These are phyloP conservation scores for Pseudochirops corinnae DNA, from an alignment of 2,797 vertebrate genomes.

Conservation along the genomic window DNA sequence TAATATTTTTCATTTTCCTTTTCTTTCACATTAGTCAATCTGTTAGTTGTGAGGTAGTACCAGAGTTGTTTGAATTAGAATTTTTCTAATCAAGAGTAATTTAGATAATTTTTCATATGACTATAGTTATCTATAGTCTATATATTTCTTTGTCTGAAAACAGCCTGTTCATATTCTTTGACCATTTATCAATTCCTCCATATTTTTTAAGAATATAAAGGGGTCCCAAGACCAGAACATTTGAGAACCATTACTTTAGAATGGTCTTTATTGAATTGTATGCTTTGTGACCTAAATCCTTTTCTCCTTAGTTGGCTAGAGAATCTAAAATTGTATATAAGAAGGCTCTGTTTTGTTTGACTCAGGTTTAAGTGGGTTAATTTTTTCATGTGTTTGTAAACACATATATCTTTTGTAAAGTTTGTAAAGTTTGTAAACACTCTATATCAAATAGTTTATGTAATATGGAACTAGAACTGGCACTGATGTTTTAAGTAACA, in stretches of 20 bases:
- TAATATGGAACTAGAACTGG: neutral
- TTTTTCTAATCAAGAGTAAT: neutral
- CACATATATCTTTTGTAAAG: too few species aligned
- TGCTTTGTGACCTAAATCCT: neutral
- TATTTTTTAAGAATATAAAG: neutral
- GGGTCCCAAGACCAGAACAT: neutral
- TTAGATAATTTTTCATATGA: neutral
- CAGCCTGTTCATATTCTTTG: neutral
- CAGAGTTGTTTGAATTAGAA: neutral
- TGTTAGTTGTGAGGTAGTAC: neutral
- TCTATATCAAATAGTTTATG: conserved; percentile 29
- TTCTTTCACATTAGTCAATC: neutral
- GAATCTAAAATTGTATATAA: neutral
- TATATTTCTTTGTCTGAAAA: neutral
- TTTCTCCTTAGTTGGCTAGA: neutral
- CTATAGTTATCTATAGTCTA: neutral
- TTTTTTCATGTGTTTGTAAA: conserved; percentile 56
- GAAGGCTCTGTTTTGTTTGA: conserved; percentile 44
- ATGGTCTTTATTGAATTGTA: neutral
- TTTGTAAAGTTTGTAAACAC: too few species aligned
- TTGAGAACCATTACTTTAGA: neutral
- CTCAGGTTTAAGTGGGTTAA: conserved; percentile 26
- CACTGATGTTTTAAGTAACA: conserved; percentile 1
- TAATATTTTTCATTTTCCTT: neutral
- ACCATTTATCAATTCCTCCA: neutral